Percentiles rank a stretch among this genome's conserved stretches.
These are phyloP conservation scores for Trachops cirrhosus DNA, from an alignment of 2,797 vertebrate species.

Conservation along the genomic window DNA sequence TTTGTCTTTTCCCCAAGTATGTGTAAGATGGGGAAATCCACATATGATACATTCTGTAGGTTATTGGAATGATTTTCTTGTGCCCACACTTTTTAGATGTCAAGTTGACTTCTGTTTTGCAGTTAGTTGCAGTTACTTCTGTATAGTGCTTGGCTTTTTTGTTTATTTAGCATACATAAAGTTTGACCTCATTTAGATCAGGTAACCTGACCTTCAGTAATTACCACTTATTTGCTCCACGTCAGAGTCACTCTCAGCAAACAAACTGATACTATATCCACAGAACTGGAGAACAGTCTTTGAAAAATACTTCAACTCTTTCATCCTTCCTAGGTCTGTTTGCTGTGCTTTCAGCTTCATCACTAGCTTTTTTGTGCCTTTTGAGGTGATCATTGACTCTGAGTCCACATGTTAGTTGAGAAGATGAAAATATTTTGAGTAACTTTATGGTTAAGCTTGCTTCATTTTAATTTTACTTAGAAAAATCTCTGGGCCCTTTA, in stretches of 20 bases:
- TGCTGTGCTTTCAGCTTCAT: background rate
- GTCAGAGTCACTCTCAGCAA: background rate
- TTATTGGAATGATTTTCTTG: slow-evolving; percentile 10
- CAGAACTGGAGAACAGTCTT: background rate
- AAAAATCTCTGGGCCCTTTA: background rate
- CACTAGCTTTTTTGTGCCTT: background rate
- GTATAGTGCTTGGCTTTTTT: background rate
- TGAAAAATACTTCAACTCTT: background rate
- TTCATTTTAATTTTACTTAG: background rate
- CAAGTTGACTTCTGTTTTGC: background rate
- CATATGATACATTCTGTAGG: background rate
- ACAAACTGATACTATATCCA: background rate
- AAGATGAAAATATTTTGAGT: slow-evolving; percentile 18
- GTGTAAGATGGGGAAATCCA: background rate
- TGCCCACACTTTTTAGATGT: background rate
- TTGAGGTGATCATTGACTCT: background rate
- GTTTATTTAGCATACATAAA: background rate
- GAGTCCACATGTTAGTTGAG: background rate
- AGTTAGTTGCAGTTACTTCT: background rate
- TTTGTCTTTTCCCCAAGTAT: background rate
- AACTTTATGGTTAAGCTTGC: background rate
- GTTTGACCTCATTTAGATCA: slow-evolving; percentile 27
- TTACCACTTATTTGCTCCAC: slow-evolving; percentile 41
- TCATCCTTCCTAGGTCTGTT: background rate
- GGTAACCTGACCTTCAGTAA: slow-evolving; percentile 18